Conservation (phyloP, 1,140 invertebrate genomes). For the Monomorium pharaonis region DNA sequence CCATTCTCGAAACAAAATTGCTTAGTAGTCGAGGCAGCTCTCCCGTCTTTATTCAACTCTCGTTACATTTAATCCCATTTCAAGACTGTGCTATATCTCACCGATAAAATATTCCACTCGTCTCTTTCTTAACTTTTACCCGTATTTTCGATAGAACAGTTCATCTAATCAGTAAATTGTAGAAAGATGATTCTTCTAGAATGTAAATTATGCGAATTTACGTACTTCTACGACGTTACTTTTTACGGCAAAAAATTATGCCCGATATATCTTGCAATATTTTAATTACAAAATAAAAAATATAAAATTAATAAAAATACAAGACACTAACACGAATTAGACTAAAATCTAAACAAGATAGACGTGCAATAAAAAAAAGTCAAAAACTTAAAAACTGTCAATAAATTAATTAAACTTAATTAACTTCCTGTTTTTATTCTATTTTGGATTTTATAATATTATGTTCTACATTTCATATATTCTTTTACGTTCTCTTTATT, state of each 20-base stretch:
- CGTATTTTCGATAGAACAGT: not conserved
- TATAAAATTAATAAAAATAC: not conserved
- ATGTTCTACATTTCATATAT: too few species aligned
- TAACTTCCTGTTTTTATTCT: too few species aligned
- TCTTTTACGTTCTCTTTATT: too few species aligned
- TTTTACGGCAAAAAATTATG: not conserved
- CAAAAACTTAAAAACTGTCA: too few species aligned
- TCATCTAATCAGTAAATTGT: not conserved
- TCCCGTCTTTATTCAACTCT: not conserved
- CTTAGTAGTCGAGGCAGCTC: not conserved
- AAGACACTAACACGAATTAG: not conserved
- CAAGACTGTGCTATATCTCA: not conserved
- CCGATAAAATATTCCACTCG: conserved; percentile 6
- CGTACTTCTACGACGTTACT: not conserved
- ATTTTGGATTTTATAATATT: too few species aligned
- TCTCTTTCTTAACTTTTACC: conserved; percentile 1
- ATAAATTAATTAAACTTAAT: too few species aligned
- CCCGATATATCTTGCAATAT: too few species aligned
- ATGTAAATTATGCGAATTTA: not conserved
- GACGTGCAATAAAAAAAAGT: too few species aligned
- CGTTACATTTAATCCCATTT: conserved; percentile 39
- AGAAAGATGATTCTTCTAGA: not conserved
- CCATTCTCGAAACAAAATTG: conserved; percentile 48
- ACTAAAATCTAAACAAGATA: too few species aligned
- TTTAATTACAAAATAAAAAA: not conserved